Conservation (phyloP, 2,888 invertebrate genomes). For the Sericinus montela region DNA sequence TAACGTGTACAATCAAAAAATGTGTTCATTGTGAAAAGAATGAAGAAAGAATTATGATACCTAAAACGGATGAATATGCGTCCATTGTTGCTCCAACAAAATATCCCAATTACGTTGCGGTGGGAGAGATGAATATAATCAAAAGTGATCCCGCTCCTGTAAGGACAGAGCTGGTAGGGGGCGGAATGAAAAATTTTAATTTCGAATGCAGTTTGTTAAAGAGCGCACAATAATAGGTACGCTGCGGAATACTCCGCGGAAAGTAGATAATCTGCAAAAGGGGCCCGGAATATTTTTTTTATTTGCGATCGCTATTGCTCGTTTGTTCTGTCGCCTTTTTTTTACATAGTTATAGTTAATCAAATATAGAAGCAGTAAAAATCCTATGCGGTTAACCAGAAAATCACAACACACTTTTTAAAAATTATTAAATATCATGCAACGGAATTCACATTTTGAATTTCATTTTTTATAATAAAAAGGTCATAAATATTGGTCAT, state of each 20-base stretch:
- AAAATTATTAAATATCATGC: too few species aligned
- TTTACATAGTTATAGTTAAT: constrained; percentile 19
- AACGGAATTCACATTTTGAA: too few species aligned
- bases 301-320: constrained; percentile 58
- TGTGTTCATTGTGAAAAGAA: constrained; percentile 37
- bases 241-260: constrained; percentile 53
- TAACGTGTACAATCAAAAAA: constrained; percentile 24
- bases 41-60: constrained; percentile 53
- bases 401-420: too few species aligned
- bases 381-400: too few species aligned
- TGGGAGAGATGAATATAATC: constrained; percentile 65
- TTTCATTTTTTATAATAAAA: too few species aligned
- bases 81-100: constrained; percentile 66
- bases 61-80: constrained; percentile 71
- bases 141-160: constrained; percentile 62
- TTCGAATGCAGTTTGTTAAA: constrained; percentile 78
- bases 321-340: constrained; percentile 32
- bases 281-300: constrained; percentile 46
- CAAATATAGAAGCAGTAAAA: constrained; percentile 4
- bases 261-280: constrained; percentile 67
- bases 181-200: constrained; percentile 74
- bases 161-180: constrained; percentile 34
- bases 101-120: constrained; percentile 76
- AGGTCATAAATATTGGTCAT: too few species aligned
- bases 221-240: constrained; percentile 63